Conservation (phyloP, 2,888 invertebrate species). For the Biston stratarius region DNA sequence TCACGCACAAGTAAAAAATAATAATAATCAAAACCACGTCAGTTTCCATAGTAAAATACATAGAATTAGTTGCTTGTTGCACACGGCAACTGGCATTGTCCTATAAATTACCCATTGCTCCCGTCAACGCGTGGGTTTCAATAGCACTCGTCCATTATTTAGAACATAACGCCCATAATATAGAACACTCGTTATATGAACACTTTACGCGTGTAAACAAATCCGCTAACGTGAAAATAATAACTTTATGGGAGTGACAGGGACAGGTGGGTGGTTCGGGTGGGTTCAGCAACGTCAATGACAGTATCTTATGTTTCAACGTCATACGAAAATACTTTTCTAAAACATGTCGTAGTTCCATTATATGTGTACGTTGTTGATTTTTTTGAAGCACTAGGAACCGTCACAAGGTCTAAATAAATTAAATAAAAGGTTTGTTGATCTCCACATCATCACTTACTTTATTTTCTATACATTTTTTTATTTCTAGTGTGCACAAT, state of each 20-base stretch:
- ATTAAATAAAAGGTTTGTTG: too few species aligned
- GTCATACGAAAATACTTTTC: not conserved
- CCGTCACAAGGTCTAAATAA: too few species aligned
- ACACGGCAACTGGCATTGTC: constrained; percentile 1
- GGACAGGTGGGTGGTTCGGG: constrained; percentile 24
- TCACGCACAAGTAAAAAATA: too few species aligned
- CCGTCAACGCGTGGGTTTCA: constrained; percentile 17
- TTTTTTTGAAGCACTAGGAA: too few species aligned
- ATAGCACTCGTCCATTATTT: constrained; percentile 6
- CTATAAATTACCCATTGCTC: constrained; percentile 11
- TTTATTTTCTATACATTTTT: too few species aligned
- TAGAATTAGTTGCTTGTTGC: not conserved
- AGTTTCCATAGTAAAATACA: too few species aligned
- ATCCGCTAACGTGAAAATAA: constrained; percentile 38
- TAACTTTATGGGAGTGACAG: constrained; percentile 38
- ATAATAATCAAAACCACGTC: too few species aligned
- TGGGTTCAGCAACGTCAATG: not conserved
- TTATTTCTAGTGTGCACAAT: too few species aligned
- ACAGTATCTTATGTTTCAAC: constrained; percentile 12
- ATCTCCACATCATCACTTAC: too few species aligned
- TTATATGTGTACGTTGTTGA: not conserved
- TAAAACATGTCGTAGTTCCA: not conserved
- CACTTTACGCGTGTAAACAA: constrained; percentile 40
- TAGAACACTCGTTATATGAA: constrained; percentile 19
- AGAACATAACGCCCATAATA: constrained; percentile 9